Evolutionary conservation across 2,888 invertebrate species (phyloP).

Genomic region (Lasioglossum pauxillum): DNA sequence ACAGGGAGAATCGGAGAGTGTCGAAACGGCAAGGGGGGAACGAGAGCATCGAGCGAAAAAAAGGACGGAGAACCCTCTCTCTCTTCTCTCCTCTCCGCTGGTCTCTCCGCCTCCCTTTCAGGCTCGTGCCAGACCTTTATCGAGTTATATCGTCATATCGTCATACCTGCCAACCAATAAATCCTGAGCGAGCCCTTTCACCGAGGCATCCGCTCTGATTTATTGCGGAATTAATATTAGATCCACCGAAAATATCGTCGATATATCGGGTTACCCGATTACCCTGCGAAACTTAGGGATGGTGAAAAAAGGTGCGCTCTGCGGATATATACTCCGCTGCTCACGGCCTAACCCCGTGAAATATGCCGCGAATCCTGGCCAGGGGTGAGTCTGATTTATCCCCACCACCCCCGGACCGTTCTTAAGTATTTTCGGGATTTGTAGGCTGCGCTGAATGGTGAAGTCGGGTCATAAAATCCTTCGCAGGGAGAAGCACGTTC

Average conservation of each 20-base stretch:
- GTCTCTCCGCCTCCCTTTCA: slow-evolving; percentile 52
- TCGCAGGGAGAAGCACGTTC: neutral
- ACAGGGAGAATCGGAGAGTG: slow-evolving; percentile 17
- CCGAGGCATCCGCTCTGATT: slow-evolving; percentile 69
- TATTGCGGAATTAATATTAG: slow-evolving; percentile 77
- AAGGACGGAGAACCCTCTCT: slow-evolving; percentile 21
- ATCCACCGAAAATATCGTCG: slow-evolving; percentile 67
- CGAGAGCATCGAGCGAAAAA: slow-evolving; percentile 19
- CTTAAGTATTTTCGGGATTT: slow-evolving; percentile 36
- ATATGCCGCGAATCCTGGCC: slow-evolving; percentile 41
- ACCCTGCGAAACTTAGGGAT: slow-evolving; percentile 23
- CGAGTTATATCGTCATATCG: slow-evolving; percentile 78
- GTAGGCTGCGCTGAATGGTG: slow-evolving; percentile 7
- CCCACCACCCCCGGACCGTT: neutral
- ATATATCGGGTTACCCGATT: slow-evolving; percentile 64
- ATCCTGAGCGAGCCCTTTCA: slow-evolving; percentile 71
- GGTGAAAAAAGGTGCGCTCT: slow-evolving; percentile 25
- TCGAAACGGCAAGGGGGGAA: slow-evolving; percentile 13
- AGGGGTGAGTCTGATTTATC: slow-evolving; percentile 44
- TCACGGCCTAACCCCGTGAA: slow-evolving; percentile 34
- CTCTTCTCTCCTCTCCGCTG: slow-evolving; percentile 22
- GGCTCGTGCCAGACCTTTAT: slow-evolving; percentile 75
- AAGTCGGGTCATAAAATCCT: slow-evolving; percentile 4
- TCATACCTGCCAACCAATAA: slow-evolving; percentile 79
- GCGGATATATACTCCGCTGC: slow-evolving; percentile 12